A percentile compares a stretch with the other conserved stretches of the same genome.
Conservation (phyloP, 2,888 invertebrate species). For the Zaprionus bogoriensis region DNA sequence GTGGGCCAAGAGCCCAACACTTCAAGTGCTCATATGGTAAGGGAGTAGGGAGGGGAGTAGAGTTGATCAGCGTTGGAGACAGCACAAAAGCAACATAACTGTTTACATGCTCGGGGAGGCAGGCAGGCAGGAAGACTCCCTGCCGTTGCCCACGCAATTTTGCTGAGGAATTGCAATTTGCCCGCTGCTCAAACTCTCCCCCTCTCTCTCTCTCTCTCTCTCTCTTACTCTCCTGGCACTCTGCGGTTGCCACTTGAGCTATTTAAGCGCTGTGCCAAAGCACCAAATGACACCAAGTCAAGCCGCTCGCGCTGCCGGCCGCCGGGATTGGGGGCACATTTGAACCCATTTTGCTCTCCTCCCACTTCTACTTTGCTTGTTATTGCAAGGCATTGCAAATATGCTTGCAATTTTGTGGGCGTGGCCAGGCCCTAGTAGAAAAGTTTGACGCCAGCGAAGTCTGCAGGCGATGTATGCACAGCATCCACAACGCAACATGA, state of each 20-base stretch:
- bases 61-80: background rate
- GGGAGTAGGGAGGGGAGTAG: conserved; percentile 3
- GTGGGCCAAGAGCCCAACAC: conserved; percentile 38
- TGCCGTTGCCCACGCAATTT: conserved; percentile 7
- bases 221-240: background rate
- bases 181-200: background rate
- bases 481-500: background rate
- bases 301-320: conserved; percentile 4
- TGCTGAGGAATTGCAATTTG: conserved; percentile 13
- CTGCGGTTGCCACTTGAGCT: conserved; percentile 54
- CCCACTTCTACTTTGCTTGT: conserved; percentile 24
- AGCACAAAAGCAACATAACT: conserved; percentile 25
- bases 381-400: conserved; percentile 47
- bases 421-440: conserved; percentile 56
- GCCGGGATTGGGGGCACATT: conserved; percentile 15
- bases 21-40: conserved; percentile 28
- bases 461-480: conserved; percentile 28
- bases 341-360: background rate
- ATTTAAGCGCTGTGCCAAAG: conserved; percentile 58
- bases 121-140: no score
- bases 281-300: conserved; percentile 43
- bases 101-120: conserved; percentile 8
- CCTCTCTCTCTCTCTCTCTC: background rate
- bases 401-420: conserved; percentile 69
- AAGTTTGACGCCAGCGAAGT: conserved; percentile 61